Conservation (phyloP, 1,140 invertebrate species). For the Leptonema lineaticorne region DNA sequence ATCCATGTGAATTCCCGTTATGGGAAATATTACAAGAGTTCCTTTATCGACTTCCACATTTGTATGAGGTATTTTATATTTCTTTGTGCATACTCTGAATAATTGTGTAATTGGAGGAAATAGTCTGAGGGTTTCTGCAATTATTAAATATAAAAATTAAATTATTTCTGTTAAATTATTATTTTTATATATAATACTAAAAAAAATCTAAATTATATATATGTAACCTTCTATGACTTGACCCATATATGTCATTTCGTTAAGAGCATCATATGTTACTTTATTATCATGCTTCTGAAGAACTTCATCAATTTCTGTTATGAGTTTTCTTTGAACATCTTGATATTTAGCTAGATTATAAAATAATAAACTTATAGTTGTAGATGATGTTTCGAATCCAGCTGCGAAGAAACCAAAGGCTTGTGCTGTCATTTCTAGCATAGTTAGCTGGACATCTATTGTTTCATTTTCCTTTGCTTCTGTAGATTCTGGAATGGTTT, state of each 20-base stretch:
- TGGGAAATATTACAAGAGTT: slow-evolving; percentile 51
- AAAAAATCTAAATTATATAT: not conserved
- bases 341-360: slow-evolving; percentile 55
- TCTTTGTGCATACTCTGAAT: slow-evolving; percentile 38
- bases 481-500: slow-evolving; percentile 41
- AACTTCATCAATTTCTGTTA: slow-evolving; percentile 57
- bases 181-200: not conserved
- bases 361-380: slow-evolving; percentile 50
- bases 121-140: slow-evolving; percentile 45
- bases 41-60: slow-evolving; percentile 52
- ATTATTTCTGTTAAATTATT: not conserved
- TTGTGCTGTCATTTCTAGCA: slow-evolving; percentile 43
- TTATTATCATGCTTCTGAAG: slow-evolving; percentile 44
- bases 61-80: slow-evolving; percentile 51
- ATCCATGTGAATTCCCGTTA: slow-evolving; percentile 50
- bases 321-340: slow-evolving; percentile 55
- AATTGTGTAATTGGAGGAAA: slow-evolving; percentile 42
- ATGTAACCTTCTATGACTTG: slow-evolving; percentile 50
- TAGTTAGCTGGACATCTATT: slow-evolving; percentile 29
- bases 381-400: slow-evolving; percentile 63
- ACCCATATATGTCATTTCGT: slow-evolving; percentile 55
- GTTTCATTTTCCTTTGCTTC: slow-evolving; percentile 34
- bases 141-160: not conserved
- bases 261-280: slow-evolving; percentile 51
- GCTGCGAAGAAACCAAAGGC: slow-evolving; percentile 53